Evolutionary conservation across 2,113 vertebrate species (phyloP).

Genomic region (Irena cyanogastra): DNA sequence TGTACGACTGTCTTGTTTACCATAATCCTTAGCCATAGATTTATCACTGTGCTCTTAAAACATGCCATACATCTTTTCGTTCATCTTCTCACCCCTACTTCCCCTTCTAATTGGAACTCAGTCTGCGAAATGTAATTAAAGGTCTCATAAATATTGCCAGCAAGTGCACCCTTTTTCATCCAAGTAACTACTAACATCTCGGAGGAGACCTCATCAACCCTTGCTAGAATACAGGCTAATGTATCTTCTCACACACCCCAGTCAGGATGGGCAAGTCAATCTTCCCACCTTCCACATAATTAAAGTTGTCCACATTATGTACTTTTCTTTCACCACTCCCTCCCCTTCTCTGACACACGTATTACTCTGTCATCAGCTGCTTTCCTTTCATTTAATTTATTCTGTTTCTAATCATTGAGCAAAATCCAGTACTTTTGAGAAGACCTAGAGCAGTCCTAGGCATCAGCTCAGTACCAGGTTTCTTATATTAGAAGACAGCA

Average conservation of each 20-base stretch:
- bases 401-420: background rate
- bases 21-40: background rate
- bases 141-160: slow-evolving; percentile 57
- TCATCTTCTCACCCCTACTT: background rate
- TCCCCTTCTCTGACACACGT: background rate
- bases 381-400: slow-evolving; percentile 17
- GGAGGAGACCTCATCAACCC: slow-evolving; percentile 40
- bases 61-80: background rate
- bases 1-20: background rate
- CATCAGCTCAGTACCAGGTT: background rate
- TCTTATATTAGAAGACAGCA: background rate
- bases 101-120: slow-evolving; percentile 45
- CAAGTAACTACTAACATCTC: slow-evolving; percentile 44
- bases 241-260: background rate
- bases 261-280: slow-evolving; percentile 17
- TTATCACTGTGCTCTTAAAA: background rate
- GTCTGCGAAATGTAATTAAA: slow-evolving; percentile 59
- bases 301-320: background rate
- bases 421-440: background rate
- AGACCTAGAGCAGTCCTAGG: background rate
- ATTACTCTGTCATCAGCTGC: background rate
- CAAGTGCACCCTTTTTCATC: background rate
- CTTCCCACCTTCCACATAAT: slow-evolving; percentile 44
- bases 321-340: background rate
- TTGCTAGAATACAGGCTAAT: slow-evolving; percentile 16